Evolutionary conservation across 2,113 vertebrate genomes (phyloP).

Genomic region (Lipotes vexillifer): DNA sequence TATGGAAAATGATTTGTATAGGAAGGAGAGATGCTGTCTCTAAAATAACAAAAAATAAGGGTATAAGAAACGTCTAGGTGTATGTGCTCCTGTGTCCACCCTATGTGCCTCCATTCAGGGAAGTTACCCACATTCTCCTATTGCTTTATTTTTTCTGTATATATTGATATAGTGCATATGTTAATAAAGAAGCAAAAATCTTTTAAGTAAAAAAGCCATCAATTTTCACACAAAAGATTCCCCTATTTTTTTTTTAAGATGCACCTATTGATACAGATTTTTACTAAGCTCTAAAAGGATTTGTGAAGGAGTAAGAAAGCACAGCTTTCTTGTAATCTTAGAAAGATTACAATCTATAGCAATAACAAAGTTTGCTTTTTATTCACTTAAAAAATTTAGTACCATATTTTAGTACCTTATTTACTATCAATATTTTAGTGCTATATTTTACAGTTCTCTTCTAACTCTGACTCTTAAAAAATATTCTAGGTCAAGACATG

Average conservation of each 20-base stretch:
- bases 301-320: neutral
- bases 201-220: neutral
- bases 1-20: neutral
- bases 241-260: neutral
- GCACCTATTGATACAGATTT: neutral
- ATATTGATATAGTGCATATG: neutral
- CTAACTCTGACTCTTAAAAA: neutral
- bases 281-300: neutral
- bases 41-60: neutral
- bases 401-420: neutral
- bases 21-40: neutral
- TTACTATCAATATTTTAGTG: neutral
- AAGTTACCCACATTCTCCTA: neutral
- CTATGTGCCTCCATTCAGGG: neutral
- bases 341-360: neutral
- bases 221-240: neutral
- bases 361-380: neutral
- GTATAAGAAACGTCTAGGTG: rapidly evolving
- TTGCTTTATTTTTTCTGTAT: neutral
- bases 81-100: neutral
- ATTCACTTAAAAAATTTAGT: neutral
- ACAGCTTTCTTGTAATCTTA: neutral
- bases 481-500: neutral
- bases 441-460: neutral
- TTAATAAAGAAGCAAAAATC: neutral